Evolutionary conservation across 2,888 invertebrate genomes (phyloP), one percentile per base, ranked within the genome.

Genomic region (Microctonus hyperodae): DNA sequence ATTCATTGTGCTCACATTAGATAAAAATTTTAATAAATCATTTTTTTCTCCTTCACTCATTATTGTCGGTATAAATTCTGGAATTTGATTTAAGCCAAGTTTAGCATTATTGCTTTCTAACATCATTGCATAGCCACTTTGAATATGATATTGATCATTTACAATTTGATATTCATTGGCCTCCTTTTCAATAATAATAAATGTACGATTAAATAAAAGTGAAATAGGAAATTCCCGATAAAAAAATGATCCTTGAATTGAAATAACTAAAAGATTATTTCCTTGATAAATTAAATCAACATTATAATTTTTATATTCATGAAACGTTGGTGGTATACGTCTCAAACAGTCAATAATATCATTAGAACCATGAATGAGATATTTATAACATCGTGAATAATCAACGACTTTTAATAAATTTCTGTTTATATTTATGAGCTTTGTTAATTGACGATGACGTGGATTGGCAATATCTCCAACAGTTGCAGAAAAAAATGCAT

Each of bases 321-420:
- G 83, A 58, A 71, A 64, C 0, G 83, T 83, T 0, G 79, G 72
- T 13, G 83, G 83, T 58, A 83, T 79, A 22, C 70, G 74, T 57
- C 76, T 74, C 0, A 84, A 65, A 0, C 74, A 72, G 0, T 76
- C 73, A 22, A 84, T 81, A 51, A 84, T 83, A 65, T 77, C 79
- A 13, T 82, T 83, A 7, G 83, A 80, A 2, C 83, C 83, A 2
- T 71, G 72, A 3, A 83, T 65, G n/a, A 84, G 64, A 63, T 77
- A 81, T 64, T 84, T 82, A 35, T 80, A 78, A 40, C 82, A 83
- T 35, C 82, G 83, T 0, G 83, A 82, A 51, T 83, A 84, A 55
- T 84, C 83, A 0, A 80, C 83, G 53, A 82, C 82, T 69, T 84
- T 83, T 5, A 82, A 67, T 48, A 83, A 70, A 72, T 84, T 84